These are phyloP conservation scores for Argyresthia goedartella DNA, from an alignment of 2,888 invertebrate species.

Conservation along the genomic window DNA sequence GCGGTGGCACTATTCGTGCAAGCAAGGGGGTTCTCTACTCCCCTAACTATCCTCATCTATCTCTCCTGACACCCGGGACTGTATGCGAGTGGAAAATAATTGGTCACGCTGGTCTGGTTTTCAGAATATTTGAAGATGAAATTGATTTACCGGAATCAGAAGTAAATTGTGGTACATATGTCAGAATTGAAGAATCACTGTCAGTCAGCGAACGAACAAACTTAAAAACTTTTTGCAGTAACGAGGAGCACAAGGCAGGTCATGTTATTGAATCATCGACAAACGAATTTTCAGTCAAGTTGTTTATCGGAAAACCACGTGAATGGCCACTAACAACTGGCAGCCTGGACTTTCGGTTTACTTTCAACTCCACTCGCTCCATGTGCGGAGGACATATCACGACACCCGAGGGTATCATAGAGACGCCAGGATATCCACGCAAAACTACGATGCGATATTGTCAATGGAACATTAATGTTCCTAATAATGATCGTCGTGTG, in stretches of 20 bases:
- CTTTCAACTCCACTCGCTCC: slow-evolving; percentile 66
- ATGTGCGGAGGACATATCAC: slow-evolving; percentile 78
- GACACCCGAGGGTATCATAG: slow-evolving; percentile 75
- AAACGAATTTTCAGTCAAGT: slow-evolving; percentile 39
- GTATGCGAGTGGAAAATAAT: slow-evolving; percentile 82
- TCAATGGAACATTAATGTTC: slow-evolving; percentile 42
- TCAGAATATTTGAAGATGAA: slow-evolving; percentile 31
- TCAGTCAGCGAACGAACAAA: slow-evolving; percentile 27
- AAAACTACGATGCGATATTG: slow-evolving; percentile 39
- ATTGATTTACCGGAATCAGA: slow-evolving; percentile 35
- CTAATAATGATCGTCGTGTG: slow-evolving; percentile 42
- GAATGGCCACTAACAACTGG: slow-evolving; percentile 31
- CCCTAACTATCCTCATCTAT: slow-evolving; percentile 75
- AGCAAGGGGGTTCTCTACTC: slow-evolving; percentile 73
- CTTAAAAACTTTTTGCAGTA: slow-evolving; percentile 34
- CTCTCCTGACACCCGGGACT: slow-evolving; percentile 61
- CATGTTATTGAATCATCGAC: slow-evolving; percentile 31
- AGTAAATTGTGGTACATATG: slow-evolving; percentile 36
- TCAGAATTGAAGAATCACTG: slow-evolving; percentile 40
- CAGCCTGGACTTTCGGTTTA: slow-evolving; percentile 72
- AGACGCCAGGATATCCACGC: slow-evolving; percentile 78
- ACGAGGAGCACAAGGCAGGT: slow-evolving; percentile 16
- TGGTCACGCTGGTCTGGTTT: slow-evolving; percentile 32
- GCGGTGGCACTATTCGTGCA: slow-evolving; percentile 75
- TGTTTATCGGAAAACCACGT: slow-evolving; percentile 34